phyloP scores from a whole-genome alignment of 2,888 invertebrate species.

The Alitta virens region DNA sequence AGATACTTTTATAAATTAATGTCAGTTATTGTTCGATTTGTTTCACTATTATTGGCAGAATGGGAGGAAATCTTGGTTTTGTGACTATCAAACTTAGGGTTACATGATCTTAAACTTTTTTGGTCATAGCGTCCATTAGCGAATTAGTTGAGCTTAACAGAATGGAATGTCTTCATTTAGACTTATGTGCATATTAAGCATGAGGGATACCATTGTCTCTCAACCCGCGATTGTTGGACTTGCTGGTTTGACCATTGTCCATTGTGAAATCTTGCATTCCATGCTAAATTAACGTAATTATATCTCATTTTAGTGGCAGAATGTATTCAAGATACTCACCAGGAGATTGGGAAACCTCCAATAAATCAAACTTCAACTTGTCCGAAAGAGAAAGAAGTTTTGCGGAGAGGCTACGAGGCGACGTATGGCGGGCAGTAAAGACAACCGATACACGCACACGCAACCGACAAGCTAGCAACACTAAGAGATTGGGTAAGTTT shows the following conservation, averaged over 20 bases:
- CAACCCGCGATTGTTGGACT: no score
- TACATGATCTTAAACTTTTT: no score
- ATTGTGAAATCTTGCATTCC: neutral
- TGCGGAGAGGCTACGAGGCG: slow-evolving; percentile 53
- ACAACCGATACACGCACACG: slow-evolving; percentile 57
- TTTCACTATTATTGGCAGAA: no score
- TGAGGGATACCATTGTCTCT: no score
- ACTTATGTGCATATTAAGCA: no score
- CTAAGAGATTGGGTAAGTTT: slow-evolving; percentile 74
- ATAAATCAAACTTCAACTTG: slow-evolving; percentile 73
- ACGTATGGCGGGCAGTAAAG: slow-evolving; percentile 55
- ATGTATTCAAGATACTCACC: slow-evolving; percentile 82
- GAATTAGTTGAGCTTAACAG: no score
- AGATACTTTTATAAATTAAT: no score
- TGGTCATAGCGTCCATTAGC: no score
- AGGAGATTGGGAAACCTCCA: slow-evolving; percentile 86
- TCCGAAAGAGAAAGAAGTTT: slow-evolving; percentile 80
- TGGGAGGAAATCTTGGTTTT: no score
- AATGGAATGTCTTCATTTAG: no score
- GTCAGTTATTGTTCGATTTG: no score
- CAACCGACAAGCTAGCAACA: slow-evolving; percentile 69
- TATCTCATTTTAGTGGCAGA: slow-evolving; percentile 39
- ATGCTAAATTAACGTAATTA: neutral
- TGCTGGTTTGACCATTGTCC: neutral
- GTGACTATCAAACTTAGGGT: no score